Evolutionary conservation across 2,888 invertebrate genomes (phyloP).

Genomic region (Cephonodes hylas): DNA sequence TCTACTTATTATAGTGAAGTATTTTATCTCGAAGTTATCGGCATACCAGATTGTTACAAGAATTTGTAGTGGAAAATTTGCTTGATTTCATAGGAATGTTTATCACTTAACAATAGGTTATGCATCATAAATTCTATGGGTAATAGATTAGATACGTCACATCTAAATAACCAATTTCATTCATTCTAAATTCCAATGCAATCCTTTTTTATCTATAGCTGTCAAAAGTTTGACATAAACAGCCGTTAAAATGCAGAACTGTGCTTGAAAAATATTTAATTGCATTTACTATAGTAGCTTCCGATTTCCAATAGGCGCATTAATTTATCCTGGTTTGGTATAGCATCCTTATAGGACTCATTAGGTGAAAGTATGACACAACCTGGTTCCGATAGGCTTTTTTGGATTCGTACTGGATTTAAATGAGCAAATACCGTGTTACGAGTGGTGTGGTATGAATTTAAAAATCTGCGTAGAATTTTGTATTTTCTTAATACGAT

Average conservation of each 20-base stretch:
- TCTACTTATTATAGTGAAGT: too few relatives aligned
- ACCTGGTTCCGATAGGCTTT: conserved; percentile 45
- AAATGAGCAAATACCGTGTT: conserved; percentile 18
- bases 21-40: too few relatives aligned
- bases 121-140: too few relatives aligned
- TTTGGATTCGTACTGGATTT: conserved; percentile 30
- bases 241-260: neutral
- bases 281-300: neutral
- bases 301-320: conserved; percentile 41
- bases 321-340: conserved; percentile 30
- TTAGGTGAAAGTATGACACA: conserved; percentile 46
- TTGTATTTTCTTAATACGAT: too few relatives aligned
- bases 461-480: neutral
- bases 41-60: too few relatives aligned
- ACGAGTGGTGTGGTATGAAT: neutral
- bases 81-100: too few relatives aligned
- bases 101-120: too few relatives aligned
- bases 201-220: too few relatives aligned
- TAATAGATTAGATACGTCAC: too few relatives aligned
- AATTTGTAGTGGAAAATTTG: too few relatives aligned
- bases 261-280: neutral
- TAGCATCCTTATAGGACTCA: conserved; percentile 23
- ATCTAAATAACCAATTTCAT: neutral
- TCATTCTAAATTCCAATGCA: neutral
- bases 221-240: too few relatives aligned